Percentiles rank a stretch among this genome's conserved stretches.
These are phyloP conservation scores for Pegoplata infirma DNA, from an alignment of 2,888 invertebrate genomes.

Conservation along the genomic window DNA sequence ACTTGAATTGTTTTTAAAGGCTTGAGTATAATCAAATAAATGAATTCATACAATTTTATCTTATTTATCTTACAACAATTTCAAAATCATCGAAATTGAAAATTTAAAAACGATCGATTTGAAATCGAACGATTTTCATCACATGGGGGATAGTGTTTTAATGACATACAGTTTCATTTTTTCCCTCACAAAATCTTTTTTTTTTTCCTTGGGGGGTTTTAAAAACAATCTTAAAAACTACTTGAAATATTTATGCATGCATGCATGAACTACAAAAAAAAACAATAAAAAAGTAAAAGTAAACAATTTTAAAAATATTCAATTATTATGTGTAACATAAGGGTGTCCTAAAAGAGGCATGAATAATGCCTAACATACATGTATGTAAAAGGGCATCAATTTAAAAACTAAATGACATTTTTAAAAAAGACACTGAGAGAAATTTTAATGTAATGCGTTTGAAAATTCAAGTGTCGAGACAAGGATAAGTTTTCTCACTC, in stretches of 20 bases:
- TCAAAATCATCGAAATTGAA: no score
- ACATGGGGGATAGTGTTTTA: no score
- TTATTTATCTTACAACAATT: no score
- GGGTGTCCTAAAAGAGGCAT: constrained; percentile 34
- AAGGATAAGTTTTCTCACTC: no score
- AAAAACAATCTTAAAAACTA: not conserved
- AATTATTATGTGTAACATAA: constrained; percentile 50
- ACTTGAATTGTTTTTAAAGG: no score
- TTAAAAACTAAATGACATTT: constrained; percentile 4
- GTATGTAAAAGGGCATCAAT: constrained; percentile 31
- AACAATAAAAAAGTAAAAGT: constrained; percentile 7
- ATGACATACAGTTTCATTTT: not conserved
- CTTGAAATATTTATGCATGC: constrained; percentile 7
- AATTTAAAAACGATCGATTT: no score
- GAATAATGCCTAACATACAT: constrained; percentile 28
- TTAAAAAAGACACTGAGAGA: constrained; percentile 17
- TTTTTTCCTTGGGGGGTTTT: not conserved
- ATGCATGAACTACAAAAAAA: no score
- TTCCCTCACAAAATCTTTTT: not conserved
- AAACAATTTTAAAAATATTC: constrained; percentile 32
- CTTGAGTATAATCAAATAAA: no score
- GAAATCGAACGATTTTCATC: no score
- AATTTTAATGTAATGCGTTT: no score
- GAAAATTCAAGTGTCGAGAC: no score
- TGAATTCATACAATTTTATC: no score